These are phyloP conservation scores for Heterodera schachtii DNA, from an alignment of 1,140 invertebrate species.

Conservation along the genomic window DNA sequence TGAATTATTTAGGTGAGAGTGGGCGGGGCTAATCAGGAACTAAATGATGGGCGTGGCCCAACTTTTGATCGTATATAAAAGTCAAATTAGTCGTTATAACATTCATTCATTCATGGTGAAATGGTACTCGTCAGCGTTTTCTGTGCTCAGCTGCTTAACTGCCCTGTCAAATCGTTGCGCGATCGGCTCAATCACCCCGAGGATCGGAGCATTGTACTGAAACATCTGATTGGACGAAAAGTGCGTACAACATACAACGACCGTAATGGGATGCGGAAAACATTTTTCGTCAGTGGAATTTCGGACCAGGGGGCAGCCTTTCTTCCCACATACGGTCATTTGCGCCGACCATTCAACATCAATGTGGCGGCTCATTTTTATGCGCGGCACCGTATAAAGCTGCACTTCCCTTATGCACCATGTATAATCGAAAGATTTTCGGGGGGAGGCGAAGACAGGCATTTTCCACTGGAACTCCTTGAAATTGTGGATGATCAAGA, in stretches of 20 bases:
- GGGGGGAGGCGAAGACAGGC: not conserved
- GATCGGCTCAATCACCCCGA: constrained; percentile 7
- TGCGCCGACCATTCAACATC: not conserved
- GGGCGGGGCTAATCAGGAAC: no score
- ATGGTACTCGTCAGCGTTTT: constrained; percentile 3
- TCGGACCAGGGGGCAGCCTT: not conserved
- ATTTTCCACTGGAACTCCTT: not conserved
- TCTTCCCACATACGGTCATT: not conserved
- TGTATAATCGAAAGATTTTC: not conserved
- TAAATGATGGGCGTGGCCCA: not conserved
- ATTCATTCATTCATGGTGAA: not conserved
- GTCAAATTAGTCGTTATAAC: not conserved
- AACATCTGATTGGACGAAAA: not conserved
- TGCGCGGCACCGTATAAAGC: not conserved
- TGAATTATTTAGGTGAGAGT: no score
- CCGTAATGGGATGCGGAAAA: not conserved
- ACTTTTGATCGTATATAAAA: not conserved
- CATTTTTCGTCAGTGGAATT: not conserved
- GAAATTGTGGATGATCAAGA: not conserved
- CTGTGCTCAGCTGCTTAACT: not conserved
- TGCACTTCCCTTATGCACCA: not conserved
- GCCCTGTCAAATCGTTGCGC: not conserved
- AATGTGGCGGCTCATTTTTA: not conserved
- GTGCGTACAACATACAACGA: not conserved
- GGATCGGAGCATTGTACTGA: not conserved